Conservation (phyloP, 1,140 invertebrate genomes). For the Oreohelix idahoensis region DNA sequence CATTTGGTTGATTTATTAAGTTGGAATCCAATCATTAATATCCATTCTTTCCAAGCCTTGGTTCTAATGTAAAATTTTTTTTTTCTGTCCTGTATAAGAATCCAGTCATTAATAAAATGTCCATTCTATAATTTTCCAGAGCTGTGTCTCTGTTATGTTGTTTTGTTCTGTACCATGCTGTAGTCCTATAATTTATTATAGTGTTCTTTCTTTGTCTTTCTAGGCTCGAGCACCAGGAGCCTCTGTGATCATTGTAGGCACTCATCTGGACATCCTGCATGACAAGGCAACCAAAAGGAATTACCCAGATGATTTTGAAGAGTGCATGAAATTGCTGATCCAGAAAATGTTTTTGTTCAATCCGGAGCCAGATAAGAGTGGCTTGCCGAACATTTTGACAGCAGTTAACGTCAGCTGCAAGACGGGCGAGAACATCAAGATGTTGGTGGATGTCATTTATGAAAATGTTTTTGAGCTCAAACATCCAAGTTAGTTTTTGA, state of each 20-base stretch:
- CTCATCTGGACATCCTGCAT: conserved; percentile 83
- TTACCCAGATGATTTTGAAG: conserved; percentile 88
- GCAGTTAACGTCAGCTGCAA: conserved; percentile 92
- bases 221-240: conserved; percentile 75
- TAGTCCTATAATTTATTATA: too few species aligned
- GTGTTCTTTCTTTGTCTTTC: too few species aligned
- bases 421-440: conserved; percentile 90
- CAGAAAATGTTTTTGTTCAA: conserved; percentile 86
- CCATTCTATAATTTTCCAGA: too few species aligned
- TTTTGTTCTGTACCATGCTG: too few species aligned
- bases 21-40: too few species aligned
- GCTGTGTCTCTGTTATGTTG: too few species aligned
- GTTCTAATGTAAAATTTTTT: too few species aligned
- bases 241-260: conserved; percentile 71
- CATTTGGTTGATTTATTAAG: too few species aligned
- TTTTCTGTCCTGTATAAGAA: too few species aligned
- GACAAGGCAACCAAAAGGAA: conserved; percentile 80
- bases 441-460: conserved; percentile 93
- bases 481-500: conserved; percentile 57
- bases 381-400: conserved; percentile 92
- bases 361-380: conserved; percentile 95
- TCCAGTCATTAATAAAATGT: too few species aligned
- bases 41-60: too few species aligned
- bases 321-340: conserved; percentile 70
- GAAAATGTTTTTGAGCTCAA: conserved; percentile 88